A percentile compares a stretch with the other conserved stretches of the same genome.
phyloP scores from a whole-genome alignment of 2,888 invertebrate species.

The Isoperla grammatica region DNA sequence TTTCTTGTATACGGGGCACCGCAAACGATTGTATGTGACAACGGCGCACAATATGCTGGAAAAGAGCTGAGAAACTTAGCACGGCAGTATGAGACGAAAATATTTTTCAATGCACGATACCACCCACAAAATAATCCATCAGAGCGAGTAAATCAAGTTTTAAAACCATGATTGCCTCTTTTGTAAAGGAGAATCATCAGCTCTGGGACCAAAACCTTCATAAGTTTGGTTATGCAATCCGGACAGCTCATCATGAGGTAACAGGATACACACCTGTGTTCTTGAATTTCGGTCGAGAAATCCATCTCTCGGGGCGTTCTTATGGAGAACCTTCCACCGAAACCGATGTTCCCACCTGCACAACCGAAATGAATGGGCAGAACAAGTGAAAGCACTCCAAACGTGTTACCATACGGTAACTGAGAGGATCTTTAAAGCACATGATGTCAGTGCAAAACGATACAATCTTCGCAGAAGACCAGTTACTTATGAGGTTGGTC shows the following conservation, averaged over 20 bases:
- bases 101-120: slow-evolving; percentile 33
- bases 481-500: too few species aligned
- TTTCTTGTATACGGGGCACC: slow-evolving; percentile 32
- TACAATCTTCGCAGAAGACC: too few species aligned
- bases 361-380: background rate
- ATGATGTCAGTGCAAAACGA: too few species aligned
- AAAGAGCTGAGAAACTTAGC: too few species aligned
- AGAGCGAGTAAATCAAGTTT: too few species aligned
- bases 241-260: slow-evolving; percentile 34
- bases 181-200: slow-evolving; percentile 30
- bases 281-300: slow-evolving; percentile 29
- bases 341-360: background rate
- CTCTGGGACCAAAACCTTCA: slow-evolving; percentile 35
- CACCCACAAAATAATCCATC: too few species aligned
- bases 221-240: slow-evolving; percentile 35
- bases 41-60: too few species aligned
- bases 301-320: background rate
- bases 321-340: background rate
- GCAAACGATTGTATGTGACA: slow-evolving; percentile 30
- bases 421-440: background rate
- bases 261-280: slow-evolving; percentile 29
- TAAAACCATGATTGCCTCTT: slow-evolving; percentile 36
- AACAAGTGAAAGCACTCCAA: background rate
- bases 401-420: background rate
- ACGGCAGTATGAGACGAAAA: slow-evolving; percentile 25